A percentile compares a stretch with the other conserved stretches of the same genome.
These are phyloP conservation scores for Limosa lapponica DNA, from an alignment of 2,797 vertebrate species.

Conservation along the genomic window DNA sequence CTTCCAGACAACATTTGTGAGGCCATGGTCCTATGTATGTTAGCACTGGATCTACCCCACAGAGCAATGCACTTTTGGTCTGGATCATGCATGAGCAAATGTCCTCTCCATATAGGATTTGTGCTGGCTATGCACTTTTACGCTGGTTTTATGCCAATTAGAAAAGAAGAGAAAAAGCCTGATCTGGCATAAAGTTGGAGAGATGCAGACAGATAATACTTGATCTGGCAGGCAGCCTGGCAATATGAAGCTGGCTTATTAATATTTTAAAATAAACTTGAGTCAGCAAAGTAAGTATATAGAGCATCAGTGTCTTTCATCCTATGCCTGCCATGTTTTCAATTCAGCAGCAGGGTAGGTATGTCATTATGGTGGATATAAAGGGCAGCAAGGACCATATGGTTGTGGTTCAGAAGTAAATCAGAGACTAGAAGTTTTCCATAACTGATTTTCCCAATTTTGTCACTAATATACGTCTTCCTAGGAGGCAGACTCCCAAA, in stretches of 20 bases:
- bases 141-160: not conserved
- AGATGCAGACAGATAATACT: not conserved
- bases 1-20: not conserved
- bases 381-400: not conserved
- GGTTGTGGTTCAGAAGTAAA: not conserved
- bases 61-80: not conserved
- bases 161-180: not conserved
- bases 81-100: not conserved
- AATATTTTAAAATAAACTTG: slow-evolving; percentile 23
- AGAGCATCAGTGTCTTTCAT: not conserved
- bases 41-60: not conserved
- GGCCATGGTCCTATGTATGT: fast-evolving
- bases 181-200: not conserved
- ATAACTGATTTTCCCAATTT: not conserved
- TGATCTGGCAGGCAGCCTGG: not conserved
- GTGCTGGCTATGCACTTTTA: not conserved
- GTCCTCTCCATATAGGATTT: not conserved
- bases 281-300: not conserved
- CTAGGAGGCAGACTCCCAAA: not conserved
- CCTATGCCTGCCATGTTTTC: not conserved
- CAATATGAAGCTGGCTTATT: not conserved
- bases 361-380: not conserved
- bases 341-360: not conserved
- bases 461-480: not conserved
- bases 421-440: not conserved